Evolutionary conservation across 2,797 vertebrate genomes (phyloP).

Genomic region (Girardinus metallicus): DNA sequence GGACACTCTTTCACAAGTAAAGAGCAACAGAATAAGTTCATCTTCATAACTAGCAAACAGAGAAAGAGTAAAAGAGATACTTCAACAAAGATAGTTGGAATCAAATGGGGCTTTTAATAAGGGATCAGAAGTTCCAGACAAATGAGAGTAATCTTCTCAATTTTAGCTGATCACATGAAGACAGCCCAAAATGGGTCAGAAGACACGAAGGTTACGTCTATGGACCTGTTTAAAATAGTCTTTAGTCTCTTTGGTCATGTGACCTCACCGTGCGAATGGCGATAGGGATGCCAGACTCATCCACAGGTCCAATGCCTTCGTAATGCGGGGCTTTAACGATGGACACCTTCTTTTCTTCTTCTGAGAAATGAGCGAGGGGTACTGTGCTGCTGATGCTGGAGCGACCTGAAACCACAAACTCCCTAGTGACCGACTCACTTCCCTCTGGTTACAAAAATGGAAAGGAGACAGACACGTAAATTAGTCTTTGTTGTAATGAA

Average conservation of each 20-base stretch:
- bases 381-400: slow-evolving; percentile 83
- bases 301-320: slow-evolving; percentile 95
- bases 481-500: neutral
- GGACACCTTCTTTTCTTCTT: slow-evolving; percentile 95
- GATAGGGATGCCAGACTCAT: slow-evolving; percentile 96
- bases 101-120: slow-evolving; percentile 42
- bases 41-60: slow-evolving; percentile 44
- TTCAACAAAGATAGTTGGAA: slow-evolving; percentile 16
- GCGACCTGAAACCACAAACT: slow-evolving; percentile 84
- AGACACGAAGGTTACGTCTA: slow-evolving; percentile 2
- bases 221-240: neutral
- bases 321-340: slow-evolving; percentile 98
- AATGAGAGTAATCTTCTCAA: slow-evolving; percentile 57
- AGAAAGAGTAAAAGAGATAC: slow-evolving; percentile 23
- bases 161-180: slow-evolving; percentile 55
- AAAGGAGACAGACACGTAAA: neutral
- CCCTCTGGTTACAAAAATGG: slow-evolving; percentile 79
- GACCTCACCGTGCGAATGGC: slow-evolving; percentile 96
- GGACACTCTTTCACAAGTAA: slow-evolving; percentile 27
- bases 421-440: slow-evolving; percentile 85
- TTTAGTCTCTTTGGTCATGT: neutral
- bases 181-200: slow-evolving; percentile 40
- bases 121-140: slow-evolving; percentile 63
- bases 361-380: slow-evolving; percentile 92
- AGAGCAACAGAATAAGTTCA: slow-evolving; percentile 21